phyloP scores from a whole-genome alignment of 2,113 vertebrate species.

The Heptranchias perlo region DNA sequence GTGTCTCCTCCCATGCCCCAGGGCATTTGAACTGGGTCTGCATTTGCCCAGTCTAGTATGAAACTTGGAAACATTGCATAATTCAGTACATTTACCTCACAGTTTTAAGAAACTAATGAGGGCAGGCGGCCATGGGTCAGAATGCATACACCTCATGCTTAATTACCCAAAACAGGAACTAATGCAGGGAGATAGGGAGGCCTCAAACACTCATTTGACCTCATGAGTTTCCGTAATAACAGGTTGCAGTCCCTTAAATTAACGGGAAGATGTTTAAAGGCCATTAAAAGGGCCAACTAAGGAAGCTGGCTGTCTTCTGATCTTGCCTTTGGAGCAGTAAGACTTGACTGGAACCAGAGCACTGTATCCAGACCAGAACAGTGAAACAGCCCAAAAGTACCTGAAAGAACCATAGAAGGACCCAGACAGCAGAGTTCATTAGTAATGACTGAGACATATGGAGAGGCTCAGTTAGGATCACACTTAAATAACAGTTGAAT shows the following conservation, averaged over 20 bases:
- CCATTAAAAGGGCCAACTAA: background rate
- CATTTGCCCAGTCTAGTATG: background rate
- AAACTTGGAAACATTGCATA: background rate
- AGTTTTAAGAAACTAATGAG: background rate
- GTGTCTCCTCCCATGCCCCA: background rate
- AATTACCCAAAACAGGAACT: background rate
- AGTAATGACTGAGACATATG: background rate
- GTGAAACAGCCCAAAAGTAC: background rate
- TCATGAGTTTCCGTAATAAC: background rate
- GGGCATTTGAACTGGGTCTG: background rate
- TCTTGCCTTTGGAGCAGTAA: background rate
- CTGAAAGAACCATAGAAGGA: background rate
- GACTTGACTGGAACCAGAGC: background rate
- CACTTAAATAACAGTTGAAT: background rate
- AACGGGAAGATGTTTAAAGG: background rate
- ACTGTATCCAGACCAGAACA: constrained; percentile 8
- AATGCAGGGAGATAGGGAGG: background rate
- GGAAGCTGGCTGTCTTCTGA: background rate
- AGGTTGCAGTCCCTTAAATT: background rate
- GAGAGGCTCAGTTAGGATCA: too few relatives aligned
- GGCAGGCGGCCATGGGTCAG: background rate
- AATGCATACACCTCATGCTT: background rate
- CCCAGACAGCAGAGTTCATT: background rate
- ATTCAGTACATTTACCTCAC: background rate
- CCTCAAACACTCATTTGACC: background rate